A percentile compares a stretch with the other conserved stretches of the same genome.
Evolutionary conservation across 2,888 invertebrate genomes (phyloP).

Genomic region (Druceiella hillmani): DNA sequence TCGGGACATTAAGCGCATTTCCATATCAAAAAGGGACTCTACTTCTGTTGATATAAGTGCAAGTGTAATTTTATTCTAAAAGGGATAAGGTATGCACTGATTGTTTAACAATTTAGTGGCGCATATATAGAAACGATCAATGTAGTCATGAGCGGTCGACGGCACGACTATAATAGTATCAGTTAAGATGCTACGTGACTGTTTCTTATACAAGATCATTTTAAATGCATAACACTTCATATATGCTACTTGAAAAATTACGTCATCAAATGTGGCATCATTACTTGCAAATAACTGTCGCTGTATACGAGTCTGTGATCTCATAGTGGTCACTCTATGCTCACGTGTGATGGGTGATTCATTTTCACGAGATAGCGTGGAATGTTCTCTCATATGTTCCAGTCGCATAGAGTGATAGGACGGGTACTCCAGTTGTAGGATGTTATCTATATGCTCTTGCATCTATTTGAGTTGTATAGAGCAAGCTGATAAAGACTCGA

Average conservation of each 20-base stretch:
- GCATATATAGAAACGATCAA: slow-evolving; percentile 1
- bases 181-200: slow-evolving; percentile 1
- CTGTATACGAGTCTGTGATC: too few relatives aligned
- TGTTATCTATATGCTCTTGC: too few relatives aligned
- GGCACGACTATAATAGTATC: slow-evolving; percentile 3
- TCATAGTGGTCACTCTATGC: too few relatives aligned
- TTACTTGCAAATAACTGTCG: slow-evolving; percentile 8
- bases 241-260: slow-evolving; percentile 4
- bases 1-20: background rate
- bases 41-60: background rate
- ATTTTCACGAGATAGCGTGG: too few relatives aligned
- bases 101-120: slow-evolving; percentile 2
- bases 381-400: too few relatives aligned
- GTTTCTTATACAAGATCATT: slow-evolving; percentile 1
- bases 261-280: slow-evolving; percentile 8
- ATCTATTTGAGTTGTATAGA: too few relatives aligned
- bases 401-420: too few relatives aligned
- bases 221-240: background rate
- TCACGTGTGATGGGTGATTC: too few relatives aligned
- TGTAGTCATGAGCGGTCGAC: background rate
- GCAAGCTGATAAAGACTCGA: too few relatives aligned
- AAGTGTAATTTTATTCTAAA: slow-evolving; percentile 1
- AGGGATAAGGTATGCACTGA: slow-evolving; percentile 1
- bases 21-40: background rate
- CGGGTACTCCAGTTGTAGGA: too few relatives aligned